Percentiles rank a stretch among this genome's conserved stretches.
Evolutionary conservation across 2,113 vertebrate species (phyloP).

Genomic region (Dasypus novemcinctus): DNA sequence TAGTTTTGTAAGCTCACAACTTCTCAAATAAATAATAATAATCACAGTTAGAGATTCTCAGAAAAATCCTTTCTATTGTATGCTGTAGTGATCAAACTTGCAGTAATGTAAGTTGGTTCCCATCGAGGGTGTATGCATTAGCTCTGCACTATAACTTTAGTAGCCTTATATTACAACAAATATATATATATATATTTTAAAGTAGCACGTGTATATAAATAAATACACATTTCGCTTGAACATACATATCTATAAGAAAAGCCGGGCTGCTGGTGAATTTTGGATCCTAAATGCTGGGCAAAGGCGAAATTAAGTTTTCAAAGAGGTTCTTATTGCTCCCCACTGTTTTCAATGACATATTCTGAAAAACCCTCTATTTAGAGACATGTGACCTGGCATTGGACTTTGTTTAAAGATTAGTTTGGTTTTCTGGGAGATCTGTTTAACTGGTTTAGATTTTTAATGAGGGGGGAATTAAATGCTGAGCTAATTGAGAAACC

Average conservation of each 20-base stretch:
- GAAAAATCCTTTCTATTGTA: too few relatives aligned
- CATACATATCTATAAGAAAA: neutral
- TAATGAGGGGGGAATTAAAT: neutral
- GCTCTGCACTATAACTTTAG: too few relatives aligned
- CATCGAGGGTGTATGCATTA: too few relatives aligned
- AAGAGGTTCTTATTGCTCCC: neutral
- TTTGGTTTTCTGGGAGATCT: conserved; percentile 36
- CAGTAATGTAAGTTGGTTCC: too few relatives aligned
- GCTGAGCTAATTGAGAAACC: neutral
- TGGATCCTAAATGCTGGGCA: neutral
- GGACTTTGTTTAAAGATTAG: neutral
- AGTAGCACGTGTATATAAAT: neutral
- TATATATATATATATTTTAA: too few relatives aligned
- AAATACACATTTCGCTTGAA: neutral
- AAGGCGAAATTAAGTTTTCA: neutral
- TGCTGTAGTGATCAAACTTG: too few relatives aligned
- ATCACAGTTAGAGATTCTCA: too few relatives aligned
- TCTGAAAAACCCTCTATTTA: conserved; percentile 5
- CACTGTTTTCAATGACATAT: neutral
- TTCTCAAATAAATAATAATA: too few relatives aligned
- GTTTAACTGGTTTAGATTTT: conserved; percentile 22
- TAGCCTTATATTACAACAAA: too few relatives aligned
- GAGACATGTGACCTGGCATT: neutral
- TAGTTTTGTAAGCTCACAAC: too few relatives aligned
- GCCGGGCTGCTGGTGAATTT: neutral